Percentiles rank a stretch among this genome's conserved stretches.
Conservation (phyloP, 2,113 vertebrate genomes). For the Rissa tridactyla region DNA sequence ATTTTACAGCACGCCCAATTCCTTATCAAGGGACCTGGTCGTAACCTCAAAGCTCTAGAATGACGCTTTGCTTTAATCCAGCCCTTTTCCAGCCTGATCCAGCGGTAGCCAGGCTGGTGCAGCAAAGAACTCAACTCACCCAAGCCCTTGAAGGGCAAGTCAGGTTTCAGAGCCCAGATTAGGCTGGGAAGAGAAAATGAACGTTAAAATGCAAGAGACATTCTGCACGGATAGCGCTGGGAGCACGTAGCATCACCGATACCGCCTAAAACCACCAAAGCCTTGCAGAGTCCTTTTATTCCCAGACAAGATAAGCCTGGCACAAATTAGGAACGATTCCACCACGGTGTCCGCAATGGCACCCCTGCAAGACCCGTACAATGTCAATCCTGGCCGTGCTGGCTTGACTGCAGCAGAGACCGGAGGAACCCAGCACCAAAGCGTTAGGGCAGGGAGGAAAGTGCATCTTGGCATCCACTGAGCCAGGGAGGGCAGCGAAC, state of each 20-base stretch:
- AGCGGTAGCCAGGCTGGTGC: not conserved
- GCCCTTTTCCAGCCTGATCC: not conserved
- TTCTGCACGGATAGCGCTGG: fast-evolving
- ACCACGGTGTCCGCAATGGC: fast-evolving
- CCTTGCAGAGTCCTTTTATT: not conserved
- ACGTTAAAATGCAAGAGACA: not conserved
- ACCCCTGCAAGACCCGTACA: not conserved
- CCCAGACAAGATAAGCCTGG: not conserved
- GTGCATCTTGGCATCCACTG: not conserved
- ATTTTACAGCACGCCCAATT: not conserved
- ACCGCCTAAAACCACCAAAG: not conserved
- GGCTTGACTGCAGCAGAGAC: fast-evolving
- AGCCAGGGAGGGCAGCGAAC: fast-evolving
- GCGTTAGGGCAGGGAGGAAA: not conserved
- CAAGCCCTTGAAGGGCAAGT: not conserved
- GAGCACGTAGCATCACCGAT: fast-evolving
- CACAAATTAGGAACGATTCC: not conserved
- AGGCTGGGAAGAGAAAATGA: not conserved
- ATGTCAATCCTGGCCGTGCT: fast-evolving
- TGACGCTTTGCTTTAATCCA: fast-evolving
- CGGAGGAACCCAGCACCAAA: not conserved
- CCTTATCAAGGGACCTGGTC: not conserved
- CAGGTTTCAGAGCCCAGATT: not conserved
- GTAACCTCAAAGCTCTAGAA: not conserved
- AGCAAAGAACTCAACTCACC: not conserved